Evolutionary conservation across 2,113 vertebrate species (phyloP).

Genomic region (Ibidorhyncha struthersii): DNA sequence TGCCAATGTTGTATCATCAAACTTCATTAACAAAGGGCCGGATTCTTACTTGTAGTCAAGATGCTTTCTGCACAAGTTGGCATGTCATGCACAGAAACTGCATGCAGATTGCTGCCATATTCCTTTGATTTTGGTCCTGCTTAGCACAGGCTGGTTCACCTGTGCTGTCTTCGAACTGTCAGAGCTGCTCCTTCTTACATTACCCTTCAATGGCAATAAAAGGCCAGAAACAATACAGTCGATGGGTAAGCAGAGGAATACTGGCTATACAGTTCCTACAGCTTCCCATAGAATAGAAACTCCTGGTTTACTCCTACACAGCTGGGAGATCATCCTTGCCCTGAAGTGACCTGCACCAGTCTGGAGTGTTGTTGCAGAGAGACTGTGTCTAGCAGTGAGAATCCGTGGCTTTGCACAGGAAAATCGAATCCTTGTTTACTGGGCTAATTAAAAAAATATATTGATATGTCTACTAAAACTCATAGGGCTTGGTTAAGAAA

Average conservation of each 20-base stretch:
- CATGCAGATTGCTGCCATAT: not conserved
- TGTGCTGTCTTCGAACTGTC: not conserved
- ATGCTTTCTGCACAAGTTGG: not conserved
- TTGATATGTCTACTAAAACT: not conserved
- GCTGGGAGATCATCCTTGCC: not conserved
- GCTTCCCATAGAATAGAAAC: not conserved
- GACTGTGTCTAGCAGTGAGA: not conserved
- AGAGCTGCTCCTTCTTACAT: not conserved
- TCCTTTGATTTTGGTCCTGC: not conserved
- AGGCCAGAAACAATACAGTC: not conserved
- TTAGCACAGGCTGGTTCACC: not conserved
- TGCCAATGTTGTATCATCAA: not conserved
- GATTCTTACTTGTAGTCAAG: not conserved
- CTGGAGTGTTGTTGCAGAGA: not conserved
- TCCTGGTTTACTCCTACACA: not conserved
- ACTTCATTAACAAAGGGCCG: not conserved
- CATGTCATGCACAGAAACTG: not conserved
- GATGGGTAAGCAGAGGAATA: not conserved
- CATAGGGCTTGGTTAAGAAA: not conserved
- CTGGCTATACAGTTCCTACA: not conserved
- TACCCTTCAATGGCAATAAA: not conserved
- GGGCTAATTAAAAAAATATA: not conserved
- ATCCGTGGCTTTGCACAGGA: not conserved
- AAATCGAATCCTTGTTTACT: not conserved
- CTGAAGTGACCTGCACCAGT: not conserved